These are phyloP conservation scores for Drosophila repletoides DNA, from an alignment of 1,140 invertebrate genomes.

Conservation along the genomic window DNA sequence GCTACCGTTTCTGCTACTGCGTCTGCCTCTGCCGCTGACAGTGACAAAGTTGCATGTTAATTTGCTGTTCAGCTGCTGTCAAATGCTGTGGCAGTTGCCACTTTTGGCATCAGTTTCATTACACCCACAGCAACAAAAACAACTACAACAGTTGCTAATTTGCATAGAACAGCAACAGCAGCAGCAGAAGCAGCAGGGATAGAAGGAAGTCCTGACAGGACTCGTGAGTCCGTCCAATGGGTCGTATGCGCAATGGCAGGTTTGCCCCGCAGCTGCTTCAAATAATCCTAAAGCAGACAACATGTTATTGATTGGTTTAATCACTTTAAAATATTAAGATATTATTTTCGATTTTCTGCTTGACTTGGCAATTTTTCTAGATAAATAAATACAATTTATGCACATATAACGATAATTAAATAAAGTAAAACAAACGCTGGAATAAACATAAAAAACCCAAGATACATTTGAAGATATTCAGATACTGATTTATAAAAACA, in stretches of 20 bases:
- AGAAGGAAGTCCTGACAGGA: constrained; percentile 4
- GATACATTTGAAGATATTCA: not conserved
- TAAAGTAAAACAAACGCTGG: too few relatives aligned
- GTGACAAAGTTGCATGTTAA: constrained; percentile 42
- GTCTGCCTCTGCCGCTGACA: constrained; percentile 4
- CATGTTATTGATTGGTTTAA: constrained; percentile 30
- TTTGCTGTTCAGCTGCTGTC: constrained; percentile 30
- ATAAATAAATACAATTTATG: too few relatives aligned
- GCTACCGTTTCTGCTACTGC: not conserved
- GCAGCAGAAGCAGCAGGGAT: too few relatives aligned
- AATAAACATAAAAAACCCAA: too few relatives aligned
- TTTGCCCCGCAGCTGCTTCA: constrained; percentile 5
- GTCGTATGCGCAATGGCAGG: constrained; percentile 18
- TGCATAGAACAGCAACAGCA: constrained; percentile 37
- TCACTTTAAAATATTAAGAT: constrained; percentile 19
- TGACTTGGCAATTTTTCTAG: constrained; percentile 5
- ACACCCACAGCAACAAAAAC: not conserved
- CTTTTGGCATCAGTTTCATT: constrained; percentile 45
- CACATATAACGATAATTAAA: too few relatives aligned
- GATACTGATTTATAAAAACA: not conserved
- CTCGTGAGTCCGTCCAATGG: not conserved
- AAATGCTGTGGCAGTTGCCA: constrained; percentile 36
- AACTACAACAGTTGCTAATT: constrained; percentile 28
- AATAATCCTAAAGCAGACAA: too few relatives aligned
- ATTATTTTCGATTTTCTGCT: constrained; percentile 7